Percentiles rank a stretch among this genome's conserved stretches.
These are phyloP conservation scores for Hesperophylax magnus DNA, from an alignment of 1,140 invertebrate genomes.

Conservation along the genomic window DNA sequence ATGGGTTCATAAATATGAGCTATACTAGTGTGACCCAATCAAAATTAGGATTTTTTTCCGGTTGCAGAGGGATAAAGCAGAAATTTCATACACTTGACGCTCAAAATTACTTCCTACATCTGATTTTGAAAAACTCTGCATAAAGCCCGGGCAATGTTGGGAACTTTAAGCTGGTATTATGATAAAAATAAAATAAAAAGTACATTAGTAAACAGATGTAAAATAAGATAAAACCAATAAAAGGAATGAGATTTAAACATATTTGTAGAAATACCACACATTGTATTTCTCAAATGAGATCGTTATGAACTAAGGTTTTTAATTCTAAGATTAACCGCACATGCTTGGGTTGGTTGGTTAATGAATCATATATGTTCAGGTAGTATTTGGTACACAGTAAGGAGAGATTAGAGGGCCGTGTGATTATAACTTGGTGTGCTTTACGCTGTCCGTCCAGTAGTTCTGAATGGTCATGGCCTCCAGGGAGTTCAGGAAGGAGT, in stretches of 20 bases:
- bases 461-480: conserved; percentile 95
- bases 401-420: background rate
- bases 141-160: too few relatives aligned
- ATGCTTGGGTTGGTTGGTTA: too few relatives aligned
- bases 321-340: conserved; percentile 7
- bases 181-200: conserved; percentile 4
- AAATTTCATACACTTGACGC: too few relatives aligned
- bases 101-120: too few relatives aligned
- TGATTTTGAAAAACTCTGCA: too few relatives aligned
- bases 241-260: background rate
- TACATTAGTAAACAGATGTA: background rate
- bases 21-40: too few relatives aligned
- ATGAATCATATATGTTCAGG: background rate
- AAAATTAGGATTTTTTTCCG: too few relatives aligned
- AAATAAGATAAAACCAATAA: background rate
- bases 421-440: conserved; percentile 80
- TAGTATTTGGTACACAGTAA: conserved; percentile 21
- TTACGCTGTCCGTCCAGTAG: conserved; percentile 93
- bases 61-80: too few relatives aligned
- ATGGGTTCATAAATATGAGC: too few relatives aligned
- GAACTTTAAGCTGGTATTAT: too few relatives aligned
- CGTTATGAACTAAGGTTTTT: conserved; percentile 1
- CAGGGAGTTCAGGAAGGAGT: conserved; percentile 91
- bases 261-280: conserved; percentile 8
- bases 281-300: conserved; percentile 31